A percentile compares a stretch with the other conserved stretches of the same genome.
phyloP scores from a whole-genome alignment of 2,113 vertebrate species.

The Mirounga angustirostris region DNA sequence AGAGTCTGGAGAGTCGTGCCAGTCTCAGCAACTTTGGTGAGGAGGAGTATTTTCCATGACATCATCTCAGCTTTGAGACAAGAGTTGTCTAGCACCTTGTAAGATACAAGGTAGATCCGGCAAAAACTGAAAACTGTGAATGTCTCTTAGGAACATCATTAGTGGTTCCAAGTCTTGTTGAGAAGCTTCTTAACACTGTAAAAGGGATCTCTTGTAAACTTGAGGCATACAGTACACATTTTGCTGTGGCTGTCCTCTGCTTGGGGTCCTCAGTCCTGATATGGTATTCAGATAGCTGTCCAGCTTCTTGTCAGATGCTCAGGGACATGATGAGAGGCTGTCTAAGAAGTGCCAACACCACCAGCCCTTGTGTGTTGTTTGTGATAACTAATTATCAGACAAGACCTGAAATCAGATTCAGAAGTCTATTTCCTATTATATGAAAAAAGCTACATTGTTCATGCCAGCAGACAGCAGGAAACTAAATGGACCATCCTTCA shows the following conservation, averaged over 20 bases:
- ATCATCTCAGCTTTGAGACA: not conserved
- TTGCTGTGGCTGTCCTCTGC: not conserved
- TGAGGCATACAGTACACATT: accelerated
- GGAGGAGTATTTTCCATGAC: not conserved
- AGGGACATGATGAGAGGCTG: not conserved
- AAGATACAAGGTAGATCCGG: not conserved
- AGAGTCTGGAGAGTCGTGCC: too few species aligned
- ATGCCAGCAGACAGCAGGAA: slow-evolving; percentile 51
- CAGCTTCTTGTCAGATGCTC: not conserved
- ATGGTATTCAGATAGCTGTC: not conserved
- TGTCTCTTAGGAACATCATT: not conserved
- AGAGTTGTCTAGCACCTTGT: not conserved
- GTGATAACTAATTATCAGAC: not conserved
- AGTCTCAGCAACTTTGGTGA: not conserved
- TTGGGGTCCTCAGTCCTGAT: not conserved
- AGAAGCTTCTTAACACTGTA: not conserved
- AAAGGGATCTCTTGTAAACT: not conserved
- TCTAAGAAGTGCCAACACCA: not conserved
- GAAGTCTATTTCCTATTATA: slow-evolving; percentile 46
- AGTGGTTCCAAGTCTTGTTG: not conserved
- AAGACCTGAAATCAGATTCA: slow-evolving; percentile 39
- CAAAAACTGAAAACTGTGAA: not conserved
- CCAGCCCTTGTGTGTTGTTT: not conserved
- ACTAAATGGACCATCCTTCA: slow-evolving; percentile 3
- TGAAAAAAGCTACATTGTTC: not conserved